Evolutionary conservation across 1,140 invertebrate genomes (phyloP).

Genomic region (Achatina immaculata): DNA sequence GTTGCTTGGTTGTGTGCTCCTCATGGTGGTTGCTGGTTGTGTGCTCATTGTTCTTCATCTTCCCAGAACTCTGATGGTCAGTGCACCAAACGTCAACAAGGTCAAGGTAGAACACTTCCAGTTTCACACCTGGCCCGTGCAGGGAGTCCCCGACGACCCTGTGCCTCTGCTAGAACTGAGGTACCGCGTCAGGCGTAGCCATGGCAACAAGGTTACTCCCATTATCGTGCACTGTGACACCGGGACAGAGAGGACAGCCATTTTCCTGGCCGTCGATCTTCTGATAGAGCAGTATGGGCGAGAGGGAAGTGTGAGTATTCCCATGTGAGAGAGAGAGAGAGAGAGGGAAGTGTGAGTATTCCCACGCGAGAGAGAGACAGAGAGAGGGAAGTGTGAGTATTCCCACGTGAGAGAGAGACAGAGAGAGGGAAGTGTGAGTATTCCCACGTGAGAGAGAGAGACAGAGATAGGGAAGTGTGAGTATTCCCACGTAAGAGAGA

Average conservation of each 20-base stretch:
- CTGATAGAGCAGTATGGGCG: constrained; percentile 58
- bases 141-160: constrained; percentile 96
- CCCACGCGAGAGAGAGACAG: constrained; percentile 1
- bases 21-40: too few species aligned
- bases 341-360: background rate
- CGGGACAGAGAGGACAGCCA: constrained; percentile 58
- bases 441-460: background rate
- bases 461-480: background rate
- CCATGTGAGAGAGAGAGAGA: background rate
- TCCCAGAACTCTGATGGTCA: constrained; percentile 10
- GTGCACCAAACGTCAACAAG: background rate
- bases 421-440: background rate
- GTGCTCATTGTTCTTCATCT: too few species aligned
- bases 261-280: constrained; percentile 64
- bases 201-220: constrained; percentile 77
- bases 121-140: constrained; percentile 98
- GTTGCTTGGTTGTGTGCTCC: too few species aligned
- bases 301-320: constrained; percentile 60
- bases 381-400: background rate
- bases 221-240: constrained; percentile 94
- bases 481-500: background rate
- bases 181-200: constrained; percentile 80
- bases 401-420: background rate
- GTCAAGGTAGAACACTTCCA: constrained; percentile 77
- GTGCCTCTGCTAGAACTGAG: constrained; percentile 97